Base-by-base conservation (phyloP, 2,888 invertebrate species). In the Acanthosepion esculentum region DNA sequence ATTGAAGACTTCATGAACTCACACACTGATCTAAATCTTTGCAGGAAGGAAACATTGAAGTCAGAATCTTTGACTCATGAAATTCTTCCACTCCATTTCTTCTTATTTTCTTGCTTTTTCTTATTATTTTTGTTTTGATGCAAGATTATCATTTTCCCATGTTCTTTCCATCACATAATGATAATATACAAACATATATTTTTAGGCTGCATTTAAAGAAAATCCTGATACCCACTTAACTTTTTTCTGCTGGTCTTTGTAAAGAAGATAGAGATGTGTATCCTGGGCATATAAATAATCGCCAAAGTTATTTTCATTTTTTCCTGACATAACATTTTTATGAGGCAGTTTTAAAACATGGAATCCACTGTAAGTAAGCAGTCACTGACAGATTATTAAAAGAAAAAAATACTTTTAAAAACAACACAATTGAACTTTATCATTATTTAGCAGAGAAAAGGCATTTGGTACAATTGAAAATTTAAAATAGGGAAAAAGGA, bases 11-110 rank as follows among this genome's bases (percentile, higher is more conserved):
- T n/a, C 78, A 78, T 78, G 78, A 78, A 29, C 78, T 29, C 29
- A 78, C 78, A 78, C 33, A 78, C 78, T 78, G n/a, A 78, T 78
- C 78, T 78, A 78, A 78, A 78, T 78, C 78, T 78, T n/a, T n/a
- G n/a, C 78, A 78, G 78, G n/a, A 78, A 78, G 78, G n/a, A 78
- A 29, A 78, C 29, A 78, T n/a, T 78, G 78, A n/a, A 78, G 78
- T 78, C 78, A n/a, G 78, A 78, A 78, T n/a, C n/a, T 78, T 78
- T 78, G 78, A 78, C 78, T n/a, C 78, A n/a, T 78, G n/a, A 78
- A 78, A 78, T 78, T 78, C n/a, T 78, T 78, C 78, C 78, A 78
- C 33, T 78, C n/a, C 78, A 78, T 78, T n/a, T 78, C n/a, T 78
- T 78, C 78, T 78, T 78, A 4, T 18, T 78, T n/a, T 78, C n/a